Base-by-base conservation (phyloP, 2,888 invertebrate genomes). In the Cacoxenus indagator region DNA sequence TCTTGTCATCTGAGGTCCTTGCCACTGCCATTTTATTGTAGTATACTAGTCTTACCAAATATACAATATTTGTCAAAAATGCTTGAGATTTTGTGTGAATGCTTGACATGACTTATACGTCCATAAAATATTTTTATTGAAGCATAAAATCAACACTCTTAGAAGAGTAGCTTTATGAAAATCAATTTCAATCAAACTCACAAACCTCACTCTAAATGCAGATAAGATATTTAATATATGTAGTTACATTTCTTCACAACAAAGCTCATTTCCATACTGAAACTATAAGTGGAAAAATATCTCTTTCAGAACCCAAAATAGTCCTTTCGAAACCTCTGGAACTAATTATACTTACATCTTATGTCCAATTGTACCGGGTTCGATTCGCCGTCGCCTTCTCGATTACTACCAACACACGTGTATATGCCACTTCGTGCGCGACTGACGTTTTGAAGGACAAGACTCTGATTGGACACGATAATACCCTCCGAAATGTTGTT, bases 351-450 rank as follows among this genome's bases (percentile, higher is more conserved):
- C 84, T 94, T 90, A 96, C 96, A 96, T 91, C 94, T 92, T 70
- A 96, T 93, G 88, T 95, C 95, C 77, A 96, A 89, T 65, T 93
- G 92, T 29, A 96, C 93, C 1, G 94, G 91, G 88, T 96, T 96
- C 88, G 96, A 96, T 76, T 94, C 93, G 1, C 96, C 95, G 76
- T 95, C 94, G 54, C 96, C 96, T 87, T 96, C 96, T 71, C 92
- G 92, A 89, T 96, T 96, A 84, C 92, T 93, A 55, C 95, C 96
- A 54, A 95, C 92, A 85, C 96, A 96, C 78, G 94, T 95, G 89
- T 96, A 96, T 83, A 94, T 91, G 1, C 96, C 96, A 0, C 94
- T 92, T 62, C 93, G 90, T 43, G 91, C 90, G 68, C 94, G 90
- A 74, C 92, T 92, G 72, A 96, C 95, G 76, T 92, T 93, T 89